These are phyloP conservation scores for Nematolebias whitei DNA, from an alignment of 2,113 vertebrate genomes.

Conservation along the genomic window DNA sequence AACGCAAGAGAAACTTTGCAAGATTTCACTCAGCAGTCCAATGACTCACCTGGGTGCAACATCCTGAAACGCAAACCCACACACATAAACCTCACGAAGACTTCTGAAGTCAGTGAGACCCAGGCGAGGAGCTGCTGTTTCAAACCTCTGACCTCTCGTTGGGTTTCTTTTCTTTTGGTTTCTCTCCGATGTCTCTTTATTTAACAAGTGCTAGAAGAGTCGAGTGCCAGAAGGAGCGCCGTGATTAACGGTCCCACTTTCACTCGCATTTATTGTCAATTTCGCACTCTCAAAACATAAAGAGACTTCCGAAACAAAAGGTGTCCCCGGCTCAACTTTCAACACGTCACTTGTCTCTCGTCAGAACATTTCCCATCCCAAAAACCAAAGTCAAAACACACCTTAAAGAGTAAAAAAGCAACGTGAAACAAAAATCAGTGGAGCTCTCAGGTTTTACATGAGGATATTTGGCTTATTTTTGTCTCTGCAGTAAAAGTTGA, in stretches of 20 bases:
- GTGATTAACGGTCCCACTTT: slow-evolving; percentile 3
- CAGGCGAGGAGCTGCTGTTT: slow-evolving; percentile 24
- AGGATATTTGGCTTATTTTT: too few species aligned
- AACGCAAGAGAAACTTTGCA: slow-evolving; percentile 36
- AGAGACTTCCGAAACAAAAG: not conserved
- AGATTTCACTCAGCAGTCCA: slow-evolving; percentile 44
- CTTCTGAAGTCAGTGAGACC: slow-evolving; percentile 19
- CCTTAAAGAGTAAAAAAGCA: not conserved
- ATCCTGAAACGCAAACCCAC: slow-evolving; percentile 20
- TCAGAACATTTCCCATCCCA: not conserved
- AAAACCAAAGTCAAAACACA: not conserved
- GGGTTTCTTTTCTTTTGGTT: not conserved
- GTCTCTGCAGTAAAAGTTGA: too few species aligned
- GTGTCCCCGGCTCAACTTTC: not conserved
- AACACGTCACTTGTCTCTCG: not conserved
- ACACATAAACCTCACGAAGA: slow-evolving; percentile 6
- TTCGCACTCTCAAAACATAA: not conserved
- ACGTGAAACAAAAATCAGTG: not conserved
- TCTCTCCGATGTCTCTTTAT: not conserved
- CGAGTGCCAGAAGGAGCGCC: not conserved
- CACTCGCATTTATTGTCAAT: not conserved
- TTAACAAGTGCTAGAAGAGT: not conserved
- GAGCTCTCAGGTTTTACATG: too few species aligned
- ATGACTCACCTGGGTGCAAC: slow-evolving; percentile 65
- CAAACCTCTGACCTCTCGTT: slow-evolving; percentile 19